A percentile compares a stretch with the other conserved stretches of the same genome.
These are phyloP conservation scores for Patiria pectinifera DNA, from an alignment of 53 echinoderm and acorn worm genomes.

Conservation along the genomic window DNA sequence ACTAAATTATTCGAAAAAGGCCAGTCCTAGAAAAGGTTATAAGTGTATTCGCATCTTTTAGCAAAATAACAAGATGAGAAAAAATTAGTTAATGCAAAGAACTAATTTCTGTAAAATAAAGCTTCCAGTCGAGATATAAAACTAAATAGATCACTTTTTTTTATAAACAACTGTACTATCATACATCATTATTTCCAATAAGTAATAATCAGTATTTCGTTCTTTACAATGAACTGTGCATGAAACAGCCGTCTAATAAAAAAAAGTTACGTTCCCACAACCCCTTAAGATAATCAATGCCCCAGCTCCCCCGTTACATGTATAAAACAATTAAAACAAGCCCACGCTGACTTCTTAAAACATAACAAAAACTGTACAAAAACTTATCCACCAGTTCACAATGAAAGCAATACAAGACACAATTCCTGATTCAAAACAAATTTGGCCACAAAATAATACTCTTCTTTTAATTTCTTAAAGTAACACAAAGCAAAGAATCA, in stretches of 20 bases:
- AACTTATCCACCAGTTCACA: background rate
- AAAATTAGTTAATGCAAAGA: background rate
- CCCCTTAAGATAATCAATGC: background rate
- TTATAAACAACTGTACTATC: constrained; percentile 43
- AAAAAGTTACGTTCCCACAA: background rate
- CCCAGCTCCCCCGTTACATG: background rate
- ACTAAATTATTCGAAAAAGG: too few relatives aligned
- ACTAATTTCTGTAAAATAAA: constrained; percentile 35
- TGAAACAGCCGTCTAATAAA: constrained; percentile 12
- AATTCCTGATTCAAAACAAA: constrained; percentile 27
- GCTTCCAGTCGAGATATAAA: constrained; percentile 41
- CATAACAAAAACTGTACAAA: constrained; percentile 39
- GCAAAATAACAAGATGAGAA: background rate
- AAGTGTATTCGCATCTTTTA: too few relatives aligned
- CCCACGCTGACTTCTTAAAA: constrained; percentile 15
- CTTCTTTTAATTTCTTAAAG: background rate
- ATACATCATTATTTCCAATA: constrained; percentile 42
- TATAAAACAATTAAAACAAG: constrained; percentile 55
- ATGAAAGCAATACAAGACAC: constrained; percentile 18
- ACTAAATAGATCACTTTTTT: constrained; percentile 64
- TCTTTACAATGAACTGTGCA: constrained; percentile 8
- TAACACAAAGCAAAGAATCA: background rate
- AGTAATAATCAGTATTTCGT: background rate
- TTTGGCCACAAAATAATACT: constrained; percentile 1
- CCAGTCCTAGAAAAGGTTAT: too few relatives aligned